Evolutionary conservation across 1,140 invertebrate species (phyloP).

Genomic region (Drosophila biarmipes): DNA sequence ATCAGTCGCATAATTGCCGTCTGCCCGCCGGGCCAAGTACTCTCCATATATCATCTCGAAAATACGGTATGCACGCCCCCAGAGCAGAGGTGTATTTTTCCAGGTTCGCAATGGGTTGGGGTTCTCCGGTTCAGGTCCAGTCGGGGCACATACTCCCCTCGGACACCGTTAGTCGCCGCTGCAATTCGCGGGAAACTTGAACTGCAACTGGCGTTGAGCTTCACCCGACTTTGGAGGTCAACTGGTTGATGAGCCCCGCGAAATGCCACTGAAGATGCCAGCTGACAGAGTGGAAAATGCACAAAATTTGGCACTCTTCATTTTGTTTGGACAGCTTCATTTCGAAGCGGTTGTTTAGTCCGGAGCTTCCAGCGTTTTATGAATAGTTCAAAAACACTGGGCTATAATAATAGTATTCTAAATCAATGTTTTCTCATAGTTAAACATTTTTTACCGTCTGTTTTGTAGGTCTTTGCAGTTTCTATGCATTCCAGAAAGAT

Average conservation of each 20-base stretch:
- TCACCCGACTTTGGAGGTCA: conserved; percentile 64
- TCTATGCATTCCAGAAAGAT: too few species aligned
- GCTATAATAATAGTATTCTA: background rate
- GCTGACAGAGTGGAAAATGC: conserved; percentile 55
- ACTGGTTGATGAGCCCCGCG: conserved; percentile 56
- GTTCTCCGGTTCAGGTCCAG: conserved; percentile 27
- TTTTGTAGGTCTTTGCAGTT: too few species aligned
- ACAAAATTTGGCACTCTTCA: conserved; percentile 36
- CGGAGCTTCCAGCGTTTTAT: conserved; percentile 6
- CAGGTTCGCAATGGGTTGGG: conserved; percentile 16
- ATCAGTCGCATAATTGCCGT: conserved; percentile 77
- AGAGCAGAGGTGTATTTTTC: conserved; percentile 4
- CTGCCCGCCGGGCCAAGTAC: conserved; percentile 36
- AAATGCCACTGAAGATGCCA: conserved; percentile 9
- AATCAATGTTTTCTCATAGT: background rate
- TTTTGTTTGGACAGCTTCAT: conserved; percentile 44
- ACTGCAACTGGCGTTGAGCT: conserved; percentile 40
- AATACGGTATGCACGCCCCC: conserved; percentile 77
- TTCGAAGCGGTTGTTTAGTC: conserved; percentile 36
- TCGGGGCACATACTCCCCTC: conserved; percentile 4
- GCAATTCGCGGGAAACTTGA: conserved; percentile 31
- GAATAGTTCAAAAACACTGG: background rate
- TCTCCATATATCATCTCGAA: conserved; percentile 66
- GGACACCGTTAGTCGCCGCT: conserved; percentile 53
- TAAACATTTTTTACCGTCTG: too few species aligned